A percentile compares a stretch with the other conserved stretches of the same genome.
Evolutionary conservation across 2,888 invertebrate genomes (phyloP).

Genomic region (Rutpela maculata): DNA sequence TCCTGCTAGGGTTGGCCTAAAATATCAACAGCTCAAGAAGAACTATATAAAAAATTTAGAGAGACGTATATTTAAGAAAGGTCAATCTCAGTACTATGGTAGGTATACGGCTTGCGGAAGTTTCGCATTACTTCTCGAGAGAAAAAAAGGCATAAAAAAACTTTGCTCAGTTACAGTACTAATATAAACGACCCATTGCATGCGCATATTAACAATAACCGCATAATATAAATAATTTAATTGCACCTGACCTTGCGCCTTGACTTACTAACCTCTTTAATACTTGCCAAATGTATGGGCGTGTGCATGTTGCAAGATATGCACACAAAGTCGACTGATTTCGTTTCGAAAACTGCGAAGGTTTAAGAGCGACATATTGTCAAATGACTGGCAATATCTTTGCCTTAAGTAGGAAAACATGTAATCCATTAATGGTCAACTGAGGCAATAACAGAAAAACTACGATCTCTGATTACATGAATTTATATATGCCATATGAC

Average conservation of each 20-base stretch:
- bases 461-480: too few species aligned
- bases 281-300: slow-evolving; percentile 16
- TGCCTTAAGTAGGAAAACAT: too few species aligned
- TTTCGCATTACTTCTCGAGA: neutral
- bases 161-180: neutral
- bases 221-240: slow-evolving; percentile 32
- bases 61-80: neutral
- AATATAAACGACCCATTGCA: neutral
- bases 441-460: too few species aligned
- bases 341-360: slow-evolving; percentile 14
- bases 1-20: too few species aligned
- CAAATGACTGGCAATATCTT: too few species aligned
- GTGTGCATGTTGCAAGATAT: slow-evolving; percentile 15
- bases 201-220: neutral
- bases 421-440: too few species aligned
- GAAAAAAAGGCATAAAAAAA: neutral
- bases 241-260: slow-evolving; percentile 55
- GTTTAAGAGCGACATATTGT: neutral
- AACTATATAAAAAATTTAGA: neutral
- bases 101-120: neutral
- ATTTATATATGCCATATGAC: too few species aligned
- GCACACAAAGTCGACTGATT: neutral
- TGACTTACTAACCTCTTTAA: slow-evolving; percentile 64
- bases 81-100: neutral
- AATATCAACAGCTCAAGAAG: neutral